Base-by-base conservation (phyloP, 2,888 invertebrate species). In the Embidobia sp. region DNA sequence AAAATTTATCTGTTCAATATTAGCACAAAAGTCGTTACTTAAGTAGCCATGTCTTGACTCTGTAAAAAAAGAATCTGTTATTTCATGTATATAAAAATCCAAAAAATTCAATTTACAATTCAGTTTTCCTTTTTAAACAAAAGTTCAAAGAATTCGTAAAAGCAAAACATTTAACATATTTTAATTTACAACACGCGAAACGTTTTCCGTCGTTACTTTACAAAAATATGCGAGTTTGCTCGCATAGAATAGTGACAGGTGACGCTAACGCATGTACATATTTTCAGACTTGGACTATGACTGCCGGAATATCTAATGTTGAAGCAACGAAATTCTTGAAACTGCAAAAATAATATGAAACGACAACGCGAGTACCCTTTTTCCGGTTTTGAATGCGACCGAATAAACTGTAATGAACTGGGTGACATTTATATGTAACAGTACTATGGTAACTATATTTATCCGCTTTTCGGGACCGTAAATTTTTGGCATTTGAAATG, bases 231-330 rank as follows among this genome's bases (percentile, higher is more conserved):
- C 11, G 16, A 26, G n/a, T 11, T 44, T 11, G 7, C 10, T 1
- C 29, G 11, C 35, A 26, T 11, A 53, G 10, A 15, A 19, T n/a
- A 29, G 44, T 46, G 31, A 33, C 44, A 61, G 48, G 37, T 48
- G 48, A 61, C 37, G 37, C 61, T 61, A 61, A 48, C 48, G 7
- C 48, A 40, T 37, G 27, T 49, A 46, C 48, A 61, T 49, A 61
- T 61, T 48, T 48, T 61, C 16, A n/a, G 15, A 11, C 26, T 13
- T 10, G 5, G 8, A 16, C 26, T 40, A 37, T 37, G 61, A 37
- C 18, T 18, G 7, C n/a, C 6, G 48, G 27, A 61, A 48, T 37
- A 61, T 46, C 46, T 35, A 46, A 59, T 3, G 13, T 19, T 8
- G 27, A 10, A 33, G 5, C 16, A 26, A 16, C 48, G 16, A n/a